Base-by-base conservation (phyloP, 2,113 vertebrate genomes). In the Sander lucioperca region DNA sequence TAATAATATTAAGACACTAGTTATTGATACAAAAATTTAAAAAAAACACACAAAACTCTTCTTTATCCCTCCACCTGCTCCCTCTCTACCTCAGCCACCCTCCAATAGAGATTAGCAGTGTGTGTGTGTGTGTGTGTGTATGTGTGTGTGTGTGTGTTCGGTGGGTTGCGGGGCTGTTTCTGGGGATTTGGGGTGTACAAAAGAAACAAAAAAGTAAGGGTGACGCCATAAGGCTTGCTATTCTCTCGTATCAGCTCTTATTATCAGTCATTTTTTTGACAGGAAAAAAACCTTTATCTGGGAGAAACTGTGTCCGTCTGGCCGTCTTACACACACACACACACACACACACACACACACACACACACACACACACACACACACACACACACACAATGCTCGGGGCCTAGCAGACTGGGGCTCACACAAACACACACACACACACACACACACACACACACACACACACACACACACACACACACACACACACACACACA, bases 171-270 rank as follows among this genome's bases (percentile, higher is more conserved):
- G 80, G 73, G 70, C 25, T 18, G 63, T 77, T 90, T 63, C 64
- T 80, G 82, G 86, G 91, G 90, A 92, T 92, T 90, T 93, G 36
- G 81, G 43, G 43, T 82, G 83, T 86, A 92, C 89, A 91, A 92
- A 92, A 87, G 87, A 90, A 83, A 89, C 64, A 83, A 75, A 88
- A 86, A 88, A 80, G 75, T 74, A 86, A 84, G 74, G 85, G 89
- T 87, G 88, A 87, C 88, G 89, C 90, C 90, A 90, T 87, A 90
- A 90, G 87, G 90, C 87, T 83, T 64, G 68, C 88, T 83, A 77
- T 93, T 91, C 87, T 89, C 88, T 90, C 92, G 90, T 91, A 93
- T 93, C 89, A 91, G 89, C 79, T 80, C 85, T 91, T 90, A 93
- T 93, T 90, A 85, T 85, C 87, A 59, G 91, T 90, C 89, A 89